These are phyloP conservation scores for Thelaira solivaga DNA, from an alignment of 2,888 invertebrate genomes.

Conservation along the genomic window DNA sequence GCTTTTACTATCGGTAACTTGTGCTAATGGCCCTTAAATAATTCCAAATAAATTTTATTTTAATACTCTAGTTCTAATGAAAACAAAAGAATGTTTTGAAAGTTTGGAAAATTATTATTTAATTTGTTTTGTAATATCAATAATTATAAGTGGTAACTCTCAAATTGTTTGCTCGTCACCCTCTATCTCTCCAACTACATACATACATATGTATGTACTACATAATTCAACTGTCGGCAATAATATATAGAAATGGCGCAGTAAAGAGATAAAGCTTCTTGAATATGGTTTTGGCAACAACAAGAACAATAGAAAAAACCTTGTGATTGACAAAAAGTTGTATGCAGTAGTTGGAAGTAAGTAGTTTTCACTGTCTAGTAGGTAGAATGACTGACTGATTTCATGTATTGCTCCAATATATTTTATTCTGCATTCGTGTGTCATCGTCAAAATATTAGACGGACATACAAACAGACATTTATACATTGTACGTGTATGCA, in stretches of 20 bases:
- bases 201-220: too few species aligned
- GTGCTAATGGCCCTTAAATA: too few species aligned
- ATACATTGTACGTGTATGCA: conserved; percentile 24
- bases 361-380: conserved; percentile 54
- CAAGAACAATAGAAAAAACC: conserved; percentile 20
- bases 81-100: too few species aligned
- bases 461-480: conserved; percentile 3
- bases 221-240: conserved; percentile 24
- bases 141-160: conserved; percentile 28
- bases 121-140: neutral
- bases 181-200: neutral
- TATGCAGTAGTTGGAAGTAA: conserved; percentile 42
- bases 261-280: conserved; percentile 53
- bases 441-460: conserved; percentile 40
- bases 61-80: too few species aligned
- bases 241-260: conserved; percentile 42
- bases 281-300: conserved; percentile 45
- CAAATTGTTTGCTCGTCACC: neutral
- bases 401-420: conserved; percentile 26
- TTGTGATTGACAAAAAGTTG: conserved; percentile 40
- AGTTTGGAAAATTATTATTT: too few species aligned
- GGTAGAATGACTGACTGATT: conserved; percentile 43
- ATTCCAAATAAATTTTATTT: too few species aligned
- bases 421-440: conserved; percentile 40
- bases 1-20: too few species aligned